Evolutionary conservation across 1,140 invertebrate species (phyloP), one percentile per base, ranked within the genome.

Genomic region (Glossosoma conforme): DNA sequence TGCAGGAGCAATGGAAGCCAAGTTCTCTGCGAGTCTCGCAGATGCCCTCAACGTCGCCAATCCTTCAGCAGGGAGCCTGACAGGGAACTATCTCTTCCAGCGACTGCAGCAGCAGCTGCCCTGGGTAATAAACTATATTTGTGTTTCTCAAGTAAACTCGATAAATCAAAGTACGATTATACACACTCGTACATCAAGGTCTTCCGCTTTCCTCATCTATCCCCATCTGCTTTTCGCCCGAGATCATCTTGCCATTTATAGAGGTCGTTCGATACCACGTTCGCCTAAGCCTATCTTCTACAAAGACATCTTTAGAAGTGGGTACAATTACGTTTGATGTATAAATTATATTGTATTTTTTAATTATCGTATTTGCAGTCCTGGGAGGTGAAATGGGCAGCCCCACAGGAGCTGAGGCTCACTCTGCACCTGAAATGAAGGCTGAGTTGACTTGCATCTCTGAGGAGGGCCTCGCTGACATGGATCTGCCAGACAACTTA

Each of bases 361-460:
- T 36, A 18, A 18, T 41, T 10, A 41, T 37, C 8, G 14, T 19
- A 44, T 57, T 50, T 35, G 47, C 25, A 70, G 74, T 78, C 61
- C 62, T 79, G 62, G 76, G 77, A 52, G 68, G 76, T 46, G 77
- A 78, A 58, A 55, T 77, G 56, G 70, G 72, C 25, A 68, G 67
- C 10, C 65, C 70, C 20, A 56, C 53, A 65, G 71, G 44, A 65
- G 66, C 44, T 58, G 72, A 22, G 67, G 69, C 28, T 67, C 71
- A 5, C 65, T 59, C 70, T n/a, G 67, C 69, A 3, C 62, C 67
- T 15, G 67, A 68, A 60, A 60, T 68, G 38, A 69, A 85, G 54
- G 83, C 83, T 0, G 88, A 91, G 65, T 74, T 91, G 30, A 92
- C 89, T 2, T 91, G 88, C 64, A 92, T 92, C 60, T 90, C 87